Conservation (phyloP, 2,888 invertebrate genomes). For the Leptinotarsa tumamoca region DNA sequence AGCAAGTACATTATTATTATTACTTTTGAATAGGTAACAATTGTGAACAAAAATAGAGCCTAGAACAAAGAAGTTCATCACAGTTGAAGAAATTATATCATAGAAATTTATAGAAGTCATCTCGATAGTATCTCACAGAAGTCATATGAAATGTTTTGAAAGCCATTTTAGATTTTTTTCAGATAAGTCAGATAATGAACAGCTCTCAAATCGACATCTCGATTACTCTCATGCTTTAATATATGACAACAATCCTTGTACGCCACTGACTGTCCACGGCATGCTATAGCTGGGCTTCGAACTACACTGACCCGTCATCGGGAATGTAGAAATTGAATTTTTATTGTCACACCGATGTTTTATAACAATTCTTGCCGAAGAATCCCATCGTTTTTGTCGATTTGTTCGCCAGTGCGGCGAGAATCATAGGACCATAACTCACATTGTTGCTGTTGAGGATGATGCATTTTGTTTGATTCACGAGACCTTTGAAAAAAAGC, state of each 20-base stretch:
- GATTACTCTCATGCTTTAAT: no score
- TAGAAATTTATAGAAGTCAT: no score
- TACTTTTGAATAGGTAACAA: no score
- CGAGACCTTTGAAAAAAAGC: not conserved
- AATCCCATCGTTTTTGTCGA: conserved; percentile 34
- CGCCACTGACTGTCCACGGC: conserved; percentile 39
- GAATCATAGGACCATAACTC: conserved; percentile 45
- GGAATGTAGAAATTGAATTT: conserved; percentile 65
- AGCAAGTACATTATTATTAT: no score
- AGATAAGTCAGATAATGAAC: no score
- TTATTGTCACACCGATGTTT: conserved; percentile 62
- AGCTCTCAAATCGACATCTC: no score
- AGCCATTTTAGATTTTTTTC: no score
- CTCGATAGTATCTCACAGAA: no score
- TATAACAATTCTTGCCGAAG: conserved; percentile 57
- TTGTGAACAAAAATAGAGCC: no score
- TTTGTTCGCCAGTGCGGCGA: conserved; percentile 38
- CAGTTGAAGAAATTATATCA: no score
- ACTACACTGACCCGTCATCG: conserved; percentile 49
- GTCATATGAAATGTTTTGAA: no score
- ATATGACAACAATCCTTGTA: not conserved
- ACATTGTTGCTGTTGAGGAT: conserved; percentile 30
- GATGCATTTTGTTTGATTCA: conserved; percentile 1
- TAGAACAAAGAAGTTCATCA: no score
- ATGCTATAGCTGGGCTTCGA: conserved; percentile 50